These are phyloP conservation scores for Erannis defoliaria DNA, from an alignment of 2,888 invertebrate genomes.

Conservation along the genomic window DNA sequence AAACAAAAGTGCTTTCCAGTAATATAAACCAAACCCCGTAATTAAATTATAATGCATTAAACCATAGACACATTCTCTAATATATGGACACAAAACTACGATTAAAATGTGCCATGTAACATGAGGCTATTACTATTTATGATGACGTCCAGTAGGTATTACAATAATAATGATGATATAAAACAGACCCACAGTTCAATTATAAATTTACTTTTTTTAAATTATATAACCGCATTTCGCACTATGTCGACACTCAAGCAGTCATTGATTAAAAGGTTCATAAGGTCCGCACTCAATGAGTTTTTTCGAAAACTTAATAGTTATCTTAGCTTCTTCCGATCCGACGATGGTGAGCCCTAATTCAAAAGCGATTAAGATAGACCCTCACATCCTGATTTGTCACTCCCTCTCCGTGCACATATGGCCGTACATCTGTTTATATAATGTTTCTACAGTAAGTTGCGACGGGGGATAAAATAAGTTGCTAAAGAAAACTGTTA, in stretches of 20 bases:
- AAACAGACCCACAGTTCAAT: conserved; percentile 49
- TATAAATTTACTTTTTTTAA: conserved; percentile 47
- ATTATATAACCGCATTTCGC: conserved; percentile 51
- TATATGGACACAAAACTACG: conserved; percentile 69
- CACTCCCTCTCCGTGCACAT: conserved; percentile 52
- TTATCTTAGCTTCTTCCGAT: conserved; percentile 60
- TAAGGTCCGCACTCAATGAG: conserved; percentile 3
- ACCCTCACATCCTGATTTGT: conserved; percentile 47
- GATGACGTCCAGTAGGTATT: conserved; percentile 53
- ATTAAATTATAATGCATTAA: conserved; percentile 60
- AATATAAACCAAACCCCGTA: conserved; percentile 47
- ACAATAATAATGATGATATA: conserved; percentile 33
- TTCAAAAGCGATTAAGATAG: conserved; percentile 51
- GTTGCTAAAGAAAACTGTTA: background rate
- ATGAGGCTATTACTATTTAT: too few species aligned
- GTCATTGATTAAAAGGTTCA: conserved; percentile 8
- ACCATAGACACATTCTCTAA: conserved; percentile 61
- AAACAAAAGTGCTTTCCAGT: conserved; percentile 29
- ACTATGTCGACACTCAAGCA: conserved; percentile 48
- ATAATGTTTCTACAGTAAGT: background rate
- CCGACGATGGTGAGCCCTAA: conserved; percentile 51
- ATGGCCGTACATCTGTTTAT: background rate
- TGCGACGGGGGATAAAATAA: conserved; percentile 4
- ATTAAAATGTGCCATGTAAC: conserved; percentile 66
- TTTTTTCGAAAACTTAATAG: conserved; percentile 1